Base-by-base conservation (phyloP, 2,888 invertebrate genomes). In the Cataglyphis livida region DNA sequence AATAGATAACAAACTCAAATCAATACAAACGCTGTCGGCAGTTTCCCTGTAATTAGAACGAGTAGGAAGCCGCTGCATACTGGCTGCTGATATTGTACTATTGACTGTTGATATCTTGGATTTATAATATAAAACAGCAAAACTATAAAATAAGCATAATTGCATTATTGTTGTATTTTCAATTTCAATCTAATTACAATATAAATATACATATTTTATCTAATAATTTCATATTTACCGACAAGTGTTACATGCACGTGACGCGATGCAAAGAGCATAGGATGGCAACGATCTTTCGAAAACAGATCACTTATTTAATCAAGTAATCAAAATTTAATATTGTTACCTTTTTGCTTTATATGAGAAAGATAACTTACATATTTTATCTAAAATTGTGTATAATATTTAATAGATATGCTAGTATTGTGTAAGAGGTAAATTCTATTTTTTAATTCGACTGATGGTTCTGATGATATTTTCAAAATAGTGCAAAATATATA, bases 181-280 rank as follows among this genome's bases (percentile, higher is more conserved):
- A 5, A 62, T 65, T 65, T 25, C 10, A 38, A 28, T 54, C 54
- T 76, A 28, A 15, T 38, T 28, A 66, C 12, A 10, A 65, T 32
- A 44, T 51, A 54, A 66, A 74, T 9, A 18, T 3, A n/a, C 0
- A 28, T 35, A 6, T 41, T 66, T 38, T 9, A n/a, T 1, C 6
- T 25, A 25, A 25, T 1, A 44, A 25, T 71, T 61, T 71, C 78
- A 32, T 44, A 21, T 35, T 79, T 79, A 79, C 59, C 74, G 44
- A 73, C 44, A 7, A 48, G 61, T 41, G 78, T 9, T 79, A 79
- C 57, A 21, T 44, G 28, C 28, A 44, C 6, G 35, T 12, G 38
- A 35, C 35, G 44, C 7, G 4, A 21, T 68, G 18, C 9, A 18
- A 61, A 41, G 12, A 73, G 44, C 12, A 35, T 18, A 54, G 21